phyloP scores from a whole-genome alignment of 37 sponge, comb jelly and placozoan species.

The Mnemiopsis leidyi region DNA sequence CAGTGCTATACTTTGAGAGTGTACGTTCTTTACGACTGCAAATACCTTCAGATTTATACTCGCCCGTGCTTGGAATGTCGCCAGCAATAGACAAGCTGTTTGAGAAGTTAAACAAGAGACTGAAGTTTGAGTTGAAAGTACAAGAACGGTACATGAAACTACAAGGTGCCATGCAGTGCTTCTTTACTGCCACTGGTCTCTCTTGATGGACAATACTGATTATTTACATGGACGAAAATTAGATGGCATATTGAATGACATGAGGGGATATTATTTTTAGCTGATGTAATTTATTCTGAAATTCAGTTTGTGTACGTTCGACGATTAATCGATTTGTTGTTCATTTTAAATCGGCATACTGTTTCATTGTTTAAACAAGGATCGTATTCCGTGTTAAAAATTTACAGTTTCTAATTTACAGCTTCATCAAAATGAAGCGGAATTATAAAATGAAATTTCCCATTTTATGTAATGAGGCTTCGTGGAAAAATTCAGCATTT shows the following conservation, averaged over 20 bases:
- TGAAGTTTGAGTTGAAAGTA: constrained; percentile 20
- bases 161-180: constrained; percentile 55
- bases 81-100: constrained; percentile 48
- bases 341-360: not conserved
- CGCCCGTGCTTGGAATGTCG: constrained; percentile 49
- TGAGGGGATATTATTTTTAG: not conserved
- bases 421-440: no score
- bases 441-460: no score
- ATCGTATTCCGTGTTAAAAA: no score
- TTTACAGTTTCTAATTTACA: no score
- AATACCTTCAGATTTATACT: constrained; percentile 58
- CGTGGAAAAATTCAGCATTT: no score
- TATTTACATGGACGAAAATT: no score
- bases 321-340: not conserved
- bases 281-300: not conserved
- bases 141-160: constrained; percentile 61
- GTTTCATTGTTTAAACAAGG: not conserved
- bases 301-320: not conserved
- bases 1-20: no score
- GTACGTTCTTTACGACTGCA: no score
- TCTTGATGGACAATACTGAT: not conserved
- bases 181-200: constrained; percentile 57
- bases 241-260: no score
- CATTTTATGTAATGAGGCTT: no score
- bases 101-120: constrained; percentile 19